Percentiles rank a stretch among this genome's conserved stretches.
These are phyloP conservation scores for Denticeps clupeoides DNA, from an alignment of 2,797 vertebrate genomes.

Conservation along the genomic window DNA sequence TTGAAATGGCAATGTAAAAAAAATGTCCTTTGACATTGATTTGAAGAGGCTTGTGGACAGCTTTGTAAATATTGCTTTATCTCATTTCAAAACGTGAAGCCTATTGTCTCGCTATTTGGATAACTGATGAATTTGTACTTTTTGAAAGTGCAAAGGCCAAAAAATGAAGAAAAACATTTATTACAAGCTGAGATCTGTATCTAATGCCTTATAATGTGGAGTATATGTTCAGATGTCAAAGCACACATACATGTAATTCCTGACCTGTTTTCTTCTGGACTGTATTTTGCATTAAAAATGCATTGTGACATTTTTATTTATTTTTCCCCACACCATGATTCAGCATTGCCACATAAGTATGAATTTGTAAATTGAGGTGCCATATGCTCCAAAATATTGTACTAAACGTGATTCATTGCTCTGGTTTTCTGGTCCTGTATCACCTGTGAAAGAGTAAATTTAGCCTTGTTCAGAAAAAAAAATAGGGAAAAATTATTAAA, in stretches of 20 bases:
- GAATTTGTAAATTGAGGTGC: conserved; percentile 21
- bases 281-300: conserved; percentile 9
- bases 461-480: too few species aligned
- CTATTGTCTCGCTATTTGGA: conserved; percentile 58
- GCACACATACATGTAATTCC: conserved; percentile 62
- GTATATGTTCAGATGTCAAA: conserved; percentile 64
- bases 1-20: conserved; percentile 34
- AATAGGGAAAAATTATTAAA: too few species aligned
- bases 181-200: conserved; percentile 52
- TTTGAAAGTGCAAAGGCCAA: conserved; percentile 57
- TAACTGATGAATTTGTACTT: conserved; percentile 32
- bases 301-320: conserved; percentile 6
- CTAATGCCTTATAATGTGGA: conserved; percentile 63
- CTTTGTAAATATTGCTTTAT: conserved; percentile 70
- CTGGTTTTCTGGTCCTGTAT: too few species aligned
- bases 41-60: conserved; percentile 42
- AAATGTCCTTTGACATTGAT: conserved; percentile 15
- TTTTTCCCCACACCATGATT: conserved; percentile 10
- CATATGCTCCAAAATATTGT: too few species aligned
- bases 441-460: too few species aligned
- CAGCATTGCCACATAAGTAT: conserved; percentile 13
- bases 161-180: too few species aligned
- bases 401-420: too few species aligned
- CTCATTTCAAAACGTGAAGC: conserved; percentile 54
- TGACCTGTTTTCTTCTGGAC: conserved; percentile 30